phyloP scores from a whole-genome alignment of 2,797 vertebrate genomes.

The Discoglossus pictus region DNA sequence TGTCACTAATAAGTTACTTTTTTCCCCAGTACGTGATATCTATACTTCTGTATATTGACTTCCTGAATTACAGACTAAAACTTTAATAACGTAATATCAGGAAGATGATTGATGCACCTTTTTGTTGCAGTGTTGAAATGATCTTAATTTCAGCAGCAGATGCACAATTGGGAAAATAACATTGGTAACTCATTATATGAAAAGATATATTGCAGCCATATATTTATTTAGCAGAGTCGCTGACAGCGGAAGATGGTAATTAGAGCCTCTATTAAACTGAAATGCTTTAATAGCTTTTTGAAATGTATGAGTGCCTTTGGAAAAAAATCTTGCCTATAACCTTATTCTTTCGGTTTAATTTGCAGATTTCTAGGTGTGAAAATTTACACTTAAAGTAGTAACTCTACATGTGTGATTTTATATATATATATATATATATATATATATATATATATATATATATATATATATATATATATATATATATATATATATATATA shows the following conservation, averaged over 20 bases:
- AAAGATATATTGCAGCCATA: neutral
- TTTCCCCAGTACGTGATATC: no score
- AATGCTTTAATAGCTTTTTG: neutral
- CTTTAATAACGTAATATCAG: no score
- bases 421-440: no score
- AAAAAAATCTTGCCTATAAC: neutral
- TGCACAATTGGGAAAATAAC: neutral
- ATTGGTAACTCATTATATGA: neutral
- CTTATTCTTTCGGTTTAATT: neutral
- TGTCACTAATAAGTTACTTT: no score
- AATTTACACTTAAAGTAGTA: neutral
- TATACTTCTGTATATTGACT: no score
- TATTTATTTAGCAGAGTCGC: neutral
- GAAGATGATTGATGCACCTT: no score
- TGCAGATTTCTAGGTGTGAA: neutral
- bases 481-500: no score
- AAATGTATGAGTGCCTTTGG: neutral
- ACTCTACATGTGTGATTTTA: no score
- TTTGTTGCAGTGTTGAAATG: no score
- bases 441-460: no score
- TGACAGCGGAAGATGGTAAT: slow-evolving; percentile 5
- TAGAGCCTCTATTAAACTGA: slow-evolving; percentile 11
- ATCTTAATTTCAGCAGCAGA: neutral
- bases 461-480: no score
- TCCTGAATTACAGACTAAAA: no score